phyloP scores from a whole-genome alignment of 2,888 invertebrate species.

The Cinara cedri region DNA sequence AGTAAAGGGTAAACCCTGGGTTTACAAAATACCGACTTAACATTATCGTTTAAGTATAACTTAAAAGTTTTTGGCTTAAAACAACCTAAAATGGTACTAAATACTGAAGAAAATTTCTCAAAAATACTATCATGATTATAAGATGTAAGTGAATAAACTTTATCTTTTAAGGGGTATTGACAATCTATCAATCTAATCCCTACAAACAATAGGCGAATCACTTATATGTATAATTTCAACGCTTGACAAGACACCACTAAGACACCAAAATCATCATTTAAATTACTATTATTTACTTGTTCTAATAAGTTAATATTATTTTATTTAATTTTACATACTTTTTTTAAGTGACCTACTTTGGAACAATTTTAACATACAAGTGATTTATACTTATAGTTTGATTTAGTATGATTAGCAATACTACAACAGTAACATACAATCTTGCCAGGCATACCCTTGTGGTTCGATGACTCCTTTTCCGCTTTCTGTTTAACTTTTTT shows the following conservation, averaged over 20 bases:
- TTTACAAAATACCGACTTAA: constrained; percentile 57
- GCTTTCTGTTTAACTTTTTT: neutral
- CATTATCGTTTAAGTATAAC: constrained; percentile 6
- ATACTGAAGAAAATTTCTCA: constrained; percentile 55
- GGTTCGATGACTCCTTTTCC: neutral
- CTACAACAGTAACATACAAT: constrained; percentile 34
- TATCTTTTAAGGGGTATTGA: too few species aligned
- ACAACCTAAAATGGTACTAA: constrained; percentile 14
- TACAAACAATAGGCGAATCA: neutral
- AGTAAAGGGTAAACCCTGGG: constrained; percentile 59
- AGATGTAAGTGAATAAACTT: too few species aligned
- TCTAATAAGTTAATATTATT: constrained; percentile 17
- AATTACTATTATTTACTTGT: constrained; percentile 1
- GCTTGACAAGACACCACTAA: neutral
- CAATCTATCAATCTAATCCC: too few species aligned
- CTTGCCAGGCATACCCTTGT: constrained; percentile 6
- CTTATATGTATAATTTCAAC: neutral
- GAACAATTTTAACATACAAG: constrained; percentile 6
- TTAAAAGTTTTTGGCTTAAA: constrained; percentile 2
- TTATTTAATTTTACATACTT: constrained; percentile 22
- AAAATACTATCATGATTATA: constrained; percentile 49
- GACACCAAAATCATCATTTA: neutral
- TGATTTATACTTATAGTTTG: constrained; percentile 20
- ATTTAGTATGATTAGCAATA: neutral
- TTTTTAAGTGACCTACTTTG: constrained; percentile 10